A percentile compares a stretch with the other conserved stretches of the same genome.
Evolutionary conservation across 2,797 vertebrate genomes (phyloP).

Genomic region (Choloepus didactylus): DNA sequence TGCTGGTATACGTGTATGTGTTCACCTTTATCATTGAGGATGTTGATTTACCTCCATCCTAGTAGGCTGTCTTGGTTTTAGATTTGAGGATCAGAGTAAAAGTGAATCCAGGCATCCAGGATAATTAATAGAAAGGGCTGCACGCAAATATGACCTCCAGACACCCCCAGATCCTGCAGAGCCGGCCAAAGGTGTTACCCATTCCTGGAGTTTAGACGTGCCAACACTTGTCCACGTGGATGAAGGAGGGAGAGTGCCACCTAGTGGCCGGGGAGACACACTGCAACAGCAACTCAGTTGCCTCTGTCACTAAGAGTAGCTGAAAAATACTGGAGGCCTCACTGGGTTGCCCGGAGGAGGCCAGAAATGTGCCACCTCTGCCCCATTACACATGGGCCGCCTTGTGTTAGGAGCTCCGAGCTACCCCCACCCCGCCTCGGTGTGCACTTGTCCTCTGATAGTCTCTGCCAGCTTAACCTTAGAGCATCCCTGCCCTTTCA

Average conservation of each 20-base stretch:
- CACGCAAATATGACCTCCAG: rapidly evolving
- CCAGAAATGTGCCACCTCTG: background rate
- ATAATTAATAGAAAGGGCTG: background rate
- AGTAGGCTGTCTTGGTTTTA: background rate
- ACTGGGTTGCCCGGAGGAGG: background rate
- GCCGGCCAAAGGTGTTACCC: too few species aligned
- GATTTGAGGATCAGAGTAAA: background rate
- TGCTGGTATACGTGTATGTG: rapidly evolving
- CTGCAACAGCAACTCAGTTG: background rate
- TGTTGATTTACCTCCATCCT: rapidly evolving
- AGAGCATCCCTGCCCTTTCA: background rate
- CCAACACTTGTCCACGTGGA: rapidly evolving
- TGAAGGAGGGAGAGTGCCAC: rapidly evolving
- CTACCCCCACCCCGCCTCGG: too few species aligned
- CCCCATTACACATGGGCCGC: too few species aligned
- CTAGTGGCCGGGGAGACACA: background rate
- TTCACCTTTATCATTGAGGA: background rate
- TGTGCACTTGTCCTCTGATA: too few species aligned
- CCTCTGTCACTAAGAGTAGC: background rate
- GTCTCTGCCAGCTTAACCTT: background rate
- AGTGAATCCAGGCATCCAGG: background rate
- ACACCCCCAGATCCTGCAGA: too few species aligned
- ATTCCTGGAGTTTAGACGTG: background rate
- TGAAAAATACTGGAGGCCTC: rapidly evolving
- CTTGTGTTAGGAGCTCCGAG: too few species aligned